Conservation (phyloP, 2,797 vertebrate genomes). For the Sitta carolinensis region DNA sequence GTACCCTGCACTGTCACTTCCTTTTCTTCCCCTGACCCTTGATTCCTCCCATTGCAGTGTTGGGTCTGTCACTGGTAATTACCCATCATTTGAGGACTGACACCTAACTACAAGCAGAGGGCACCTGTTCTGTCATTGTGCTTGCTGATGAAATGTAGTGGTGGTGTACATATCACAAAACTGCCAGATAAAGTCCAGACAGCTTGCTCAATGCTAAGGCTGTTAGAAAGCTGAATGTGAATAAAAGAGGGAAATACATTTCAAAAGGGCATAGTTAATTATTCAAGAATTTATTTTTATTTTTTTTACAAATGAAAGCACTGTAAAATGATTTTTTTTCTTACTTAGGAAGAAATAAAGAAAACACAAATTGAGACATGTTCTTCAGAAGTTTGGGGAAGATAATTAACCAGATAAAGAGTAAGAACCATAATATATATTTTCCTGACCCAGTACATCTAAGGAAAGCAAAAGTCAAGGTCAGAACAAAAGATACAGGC, state of each 20-base stretch:
- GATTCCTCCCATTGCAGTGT: not conserved
- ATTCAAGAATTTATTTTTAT: not conserved
- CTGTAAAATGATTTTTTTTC: not conserved
- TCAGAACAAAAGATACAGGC: not conserved
- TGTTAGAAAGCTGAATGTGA: not conserved
- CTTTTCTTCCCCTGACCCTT: not conserved
- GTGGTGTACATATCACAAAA: not conserved
- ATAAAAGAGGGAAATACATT: not conserved
- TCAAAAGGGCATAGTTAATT: not conserved
- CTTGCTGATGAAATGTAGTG: not conserved
- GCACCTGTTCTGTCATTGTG: slow-evolving; percentile 11
- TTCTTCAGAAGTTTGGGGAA: not conserved
- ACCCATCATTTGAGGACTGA: not conserved
- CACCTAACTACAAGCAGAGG: not conserved
- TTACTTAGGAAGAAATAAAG: not conserved
- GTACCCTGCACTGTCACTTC: not conserved
- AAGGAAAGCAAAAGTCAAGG: not conserved
- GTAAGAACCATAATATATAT: not conserved
- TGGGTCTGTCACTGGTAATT: slow-evolving; percentile 28
- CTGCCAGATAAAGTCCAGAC: not conserved
- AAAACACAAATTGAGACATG: not conserved
- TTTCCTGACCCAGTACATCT: not conserved
- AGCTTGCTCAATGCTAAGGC: not conserved
- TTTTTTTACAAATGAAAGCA: not conserved
- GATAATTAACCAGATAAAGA: not conserved